Evolutionary conservation across 1,140 invertebrate genomes (phyloP), one percentile per base, ranked within the genome.

Genomic region (Calosoma granatense): DNA sequence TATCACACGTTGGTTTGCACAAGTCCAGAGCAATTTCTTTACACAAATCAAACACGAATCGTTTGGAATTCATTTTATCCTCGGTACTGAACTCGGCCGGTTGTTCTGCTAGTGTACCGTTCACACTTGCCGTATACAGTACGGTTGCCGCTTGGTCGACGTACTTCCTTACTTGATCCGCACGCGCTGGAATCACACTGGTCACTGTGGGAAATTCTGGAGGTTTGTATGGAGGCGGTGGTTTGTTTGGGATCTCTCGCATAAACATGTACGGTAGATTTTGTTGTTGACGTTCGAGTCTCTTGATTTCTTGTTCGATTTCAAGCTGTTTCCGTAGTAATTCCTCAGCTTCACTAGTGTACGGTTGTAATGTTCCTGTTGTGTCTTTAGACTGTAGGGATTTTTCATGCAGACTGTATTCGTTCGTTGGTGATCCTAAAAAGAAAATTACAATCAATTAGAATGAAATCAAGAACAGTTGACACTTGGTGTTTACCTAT

Each of bases 181-280:
- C 63, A 11, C 72, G 73, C 0, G 70, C 67, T 1, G 78, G 78
- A 12, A 78, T 66, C 2, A 78, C 70, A 0, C 59, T 59, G 2
- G 51, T 53, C 22, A 56, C 36, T 14, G 66, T 65, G 56, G 65
- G 61, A 17, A 65, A 61, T 2, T 64, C 70, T 0, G 79, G 81
- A 15, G 79, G 84, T 4, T 78, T 83, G 60, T 87, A 87, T 0
- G 84, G 84, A 0, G 84, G 84, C 4, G 84, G 84, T 9, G 84
- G 83, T 66, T 87, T 86, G 60, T 83, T 81, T n/a, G 83, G 82
- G 56, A 85, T 84, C 66, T 83, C 80, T 26, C 82, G 69, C 11
- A 84, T 72, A 56, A 79, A 83, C 36, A 74, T 63, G 56, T 76
- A 80, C 1, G 78, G 76, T 20, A 76, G 72, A 59, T 80, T 74